These are phyloP conservation scores for Rallus crepitans DNA, from an alignment of 2,797 vertebrate genomes.

Conservation along the genomic window DNA sequence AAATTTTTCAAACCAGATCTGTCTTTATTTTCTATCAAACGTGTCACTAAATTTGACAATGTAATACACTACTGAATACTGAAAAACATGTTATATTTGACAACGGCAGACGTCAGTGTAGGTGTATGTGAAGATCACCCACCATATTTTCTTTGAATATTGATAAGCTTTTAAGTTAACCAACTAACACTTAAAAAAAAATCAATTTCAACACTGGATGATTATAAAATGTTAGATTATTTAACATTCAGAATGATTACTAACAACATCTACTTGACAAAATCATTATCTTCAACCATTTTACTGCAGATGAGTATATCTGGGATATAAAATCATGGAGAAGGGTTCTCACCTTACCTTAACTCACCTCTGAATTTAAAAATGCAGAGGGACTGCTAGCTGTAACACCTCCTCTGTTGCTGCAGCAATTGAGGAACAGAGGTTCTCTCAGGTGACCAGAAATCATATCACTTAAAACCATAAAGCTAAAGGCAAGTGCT, in stretches of 20 bases:
- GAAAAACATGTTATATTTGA: background rate
- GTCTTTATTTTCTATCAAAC: background rate
- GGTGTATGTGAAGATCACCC: background rate
- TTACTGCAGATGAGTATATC: background rate
- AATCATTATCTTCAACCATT: background rate
- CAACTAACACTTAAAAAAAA: background rate
- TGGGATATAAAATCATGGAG: background rate
- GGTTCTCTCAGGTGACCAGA: background rate
- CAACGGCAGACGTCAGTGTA: background rate
- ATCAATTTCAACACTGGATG: background rate
- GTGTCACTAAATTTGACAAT: background rate
- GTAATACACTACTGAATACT: background rate
- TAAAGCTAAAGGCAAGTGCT: background rate
- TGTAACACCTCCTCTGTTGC: background rate
- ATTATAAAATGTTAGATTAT: background rate
- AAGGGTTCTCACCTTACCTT: background rate
- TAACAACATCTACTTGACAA: accelerated
- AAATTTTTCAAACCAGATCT: background rate
- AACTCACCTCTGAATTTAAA: background rate
- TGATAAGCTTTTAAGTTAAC: background rate
- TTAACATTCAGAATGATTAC: background rate
- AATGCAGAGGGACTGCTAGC: background rate
- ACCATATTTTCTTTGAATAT: background rate
- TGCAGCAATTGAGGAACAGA: background rate
- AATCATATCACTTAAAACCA: background rate